Base-by-base conservation (phyloP, 2,888 invertebrate species). In the Philaethria dido region DNA sequence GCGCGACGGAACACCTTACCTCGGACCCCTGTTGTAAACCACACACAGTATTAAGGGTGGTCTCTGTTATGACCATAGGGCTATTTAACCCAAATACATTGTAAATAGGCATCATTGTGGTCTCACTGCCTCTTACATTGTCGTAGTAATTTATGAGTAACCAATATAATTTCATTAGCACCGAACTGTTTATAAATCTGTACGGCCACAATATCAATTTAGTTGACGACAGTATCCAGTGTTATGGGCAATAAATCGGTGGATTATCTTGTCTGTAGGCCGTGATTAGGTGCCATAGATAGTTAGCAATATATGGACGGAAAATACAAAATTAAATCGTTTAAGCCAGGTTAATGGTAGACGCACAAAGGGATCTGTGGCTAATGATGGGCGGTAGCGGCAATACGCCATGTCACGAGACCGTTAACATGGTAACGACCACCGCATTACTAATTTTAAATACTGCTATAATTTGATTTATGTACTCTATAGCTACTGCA, bases 161-260 rank as follows among this genome's bases (percentile, higher is more conserved):
- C 86, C 88, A 85, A 89, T 90, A 86, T 85, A 85, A 89, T 89
- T 92, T 92, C 88, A 92, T 90, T 92, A 88, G 84, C 83, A 80
- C 66, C 79, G 73, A 81, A 85, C 85, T 82, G 81, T 87, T 87
- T 86, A 86, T 88, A 88, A 88, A 87, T 87, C 81, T 82, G 81
- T 83, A 81, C 74, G 76, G 79, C 81, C 82, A 80, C 82, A 83
- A 78, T 81, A 83, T 80, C 81, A 80, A 82, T 84, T 81, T 80
- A 76, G 81, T 82, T 85, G 88, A 86, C 83, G 89, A 88, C 89
- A 86, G 79, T 81, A 76, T 78, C 83, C 75, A 83, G 82, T 82
- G 84, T 84, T 87, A 88, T 84, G 83, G 86, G 78, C 88, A 81
- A 92, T 92, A 92, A 92, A 92, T 92, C 85, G 79, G 77, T 80